Conservation (phyloP, 2,797 vertebrate genomes). For the Gastrophryne carolinensis region DNA sequence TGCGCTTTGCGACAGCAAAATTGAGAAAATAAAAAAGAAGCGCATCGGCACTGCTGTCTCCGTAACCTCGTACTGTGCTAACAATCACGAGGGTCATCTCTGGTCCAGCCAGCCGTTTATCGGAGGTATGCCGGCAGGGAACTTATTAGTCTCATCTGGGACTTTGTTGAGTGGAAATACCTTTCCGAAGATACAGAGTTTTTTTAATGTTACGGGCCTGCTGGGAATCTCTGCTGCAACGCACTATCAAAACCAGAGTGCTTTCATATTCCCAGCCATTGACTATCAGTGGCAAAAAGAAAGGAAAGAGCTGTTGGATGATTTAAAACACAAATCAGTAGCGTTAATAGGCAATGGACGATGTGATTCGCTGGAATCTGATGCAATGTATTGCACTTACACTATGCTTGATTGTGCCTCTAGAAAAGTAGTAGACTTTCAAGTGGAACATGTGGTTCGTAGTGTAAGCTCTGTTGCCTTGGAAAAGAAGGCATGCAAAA, state of each 20-base stretch:
- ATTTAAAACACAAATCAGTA: not conserved
- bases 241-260: not conserved
- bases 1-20: not conserved
- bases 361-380: not conserved
- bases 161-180: not conserved
- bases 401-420: not conserved
- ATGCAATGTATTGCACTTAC: not conserved
- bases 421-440: not conserved
- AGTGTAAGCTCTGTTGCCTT: not conserved
- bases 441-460: not conserved
- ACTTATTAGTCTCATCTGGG: not conserved
- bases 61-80: not conserved
- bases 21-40: not conserved
- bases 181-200: not conserved
- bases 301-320: not conserved
- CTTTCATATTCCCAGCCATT: not conserved
- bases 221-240: not conserved
- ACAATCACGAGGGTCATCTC: not conserved
- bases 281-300: not conserved
- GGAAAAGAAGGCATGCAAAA: not conserved
- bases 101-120: slow-evolving; percentile 15
- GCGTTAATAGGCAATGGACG: not conserved
- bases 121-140: not conserved
- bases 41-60: not conserved
- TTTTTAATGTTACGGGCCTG: not conserved